phyloP scores from a whole-genome alignment of 1,140 invertebrate species.

The Laupala kohalensis region DNA sequence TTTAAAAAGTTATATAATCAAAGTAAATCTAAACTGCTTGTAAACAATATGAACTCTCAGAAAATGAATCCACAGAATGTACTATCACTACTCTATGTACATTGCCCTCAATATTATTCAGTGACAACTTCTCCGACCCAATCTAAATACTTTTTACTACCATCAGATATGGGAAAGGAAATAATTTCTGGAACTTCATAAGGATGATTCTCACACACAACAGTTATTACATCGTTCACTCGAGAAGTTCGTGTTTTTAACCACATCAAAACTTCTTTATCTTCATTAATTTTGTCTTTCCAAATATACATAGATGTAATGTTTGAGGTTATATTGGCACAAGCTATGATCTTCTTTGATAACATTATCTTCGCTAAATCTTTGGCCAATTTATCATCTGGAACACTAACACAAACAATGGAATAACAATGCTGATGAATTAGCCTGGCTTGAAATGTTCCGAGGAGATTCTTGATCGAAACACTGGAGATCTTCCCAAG shows the following conservation, averaged over 20 bases:
- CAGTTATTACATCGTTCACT: not conserved
- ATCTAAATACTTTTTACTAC: not conserved
- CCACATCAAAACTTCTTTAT: not conserved
- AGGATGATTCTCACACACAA: not conserved
- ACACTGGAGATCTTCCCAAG: too few relatives aligned
- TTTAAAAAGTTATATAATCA: too few relatives aligned
- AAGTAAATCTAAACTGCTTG: too few relatives aligned
- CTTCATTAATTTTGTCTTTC: not conserved
- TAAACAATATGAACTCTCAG: too few relatives aligned
- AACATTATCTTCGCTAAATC: not conserved
- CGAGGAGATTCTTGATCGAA: too few relatives aligned
- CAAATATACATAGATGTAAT: not conserved
- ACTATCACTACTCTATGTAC: too few relatives aligned
- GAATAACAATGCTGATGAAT: too few relatives aligned
- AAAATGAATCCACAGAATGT: too few relatives aligned
- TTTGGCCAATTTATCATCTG: not conserved
- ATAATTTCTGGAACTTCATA: not conserved
- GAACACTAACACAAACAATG: not conserved
- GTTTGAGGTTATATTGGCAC: not conserved
- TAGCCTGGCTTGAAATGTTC: too few relatives aligned
- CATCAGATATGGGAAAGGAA: not conserved
- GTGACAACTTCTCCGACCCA: not conserved
- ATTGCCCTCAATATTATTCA: too few relatives aligned
- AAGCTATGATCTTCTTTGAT: not conserved
- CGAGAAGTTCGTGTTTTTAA: not conserved